Conservation (phyloP, 2,113 vertebrate genomes). For the Leptocoma aspasia region DNA sequence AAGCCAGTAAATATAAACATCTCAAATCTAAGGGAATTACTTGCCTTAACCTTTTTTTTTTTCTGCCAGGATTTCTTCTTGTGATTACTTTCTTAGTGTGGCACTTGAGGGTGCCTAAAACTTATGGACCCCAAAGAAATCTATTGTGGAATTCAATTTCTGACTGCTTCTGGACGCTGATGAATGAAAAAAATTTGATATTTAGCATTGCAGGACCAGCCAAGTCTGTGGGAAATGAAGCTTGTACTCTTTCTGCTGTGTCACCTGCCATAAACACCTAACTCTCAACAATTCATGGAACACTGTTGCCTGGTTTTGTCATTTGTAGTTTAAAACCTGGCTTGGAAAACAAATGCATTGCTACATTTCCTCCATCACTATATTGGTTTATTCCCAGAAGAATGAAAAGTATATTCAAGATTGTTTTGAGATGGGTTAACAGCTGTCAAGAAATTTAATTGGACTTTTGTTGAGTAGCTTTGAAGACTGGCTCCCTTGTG, state of each 20-base stretch:
- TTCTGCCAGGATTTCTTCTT: background rate
- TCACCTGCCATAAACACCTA: background rate
- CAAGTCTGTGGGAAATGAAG: background rate
- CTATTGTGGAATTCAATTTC: background rate
- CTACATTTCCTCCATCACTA: background rate
- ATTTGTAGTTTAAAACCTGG: background rate
- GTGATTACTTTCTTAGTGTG: background rate
- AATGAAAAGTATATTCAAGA: background rate
- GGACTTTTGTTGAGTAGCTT: background rate
- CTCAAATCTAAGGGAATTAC: background rate
- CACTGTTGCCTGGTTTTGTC: background rate
- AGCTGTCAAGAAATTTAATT: constrained; percentile 28
- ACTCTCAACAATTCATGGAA: background rate
- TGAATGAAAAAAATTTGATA: background rate
- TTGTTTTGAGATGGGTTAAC: constrained; percentile 20
- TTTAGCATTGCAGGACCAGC: background rate
- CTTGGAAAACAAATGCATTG: background rate
- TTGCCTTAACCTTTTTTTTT: background rate
- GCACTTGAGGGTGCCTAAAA: background rate
- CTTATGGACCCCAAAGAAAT: background rate
- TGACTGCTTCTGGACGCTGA: background rate
- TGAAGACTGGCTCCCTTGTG: background rate
- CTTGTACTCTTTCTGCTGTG: background rate
- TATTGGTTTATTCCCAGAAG: constrained; percentile 3
- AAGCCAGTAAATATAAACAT: background rate